Conservation (phyloP, 2,113 vertebrate genomes). For the Glareola pratincola region DNA sequence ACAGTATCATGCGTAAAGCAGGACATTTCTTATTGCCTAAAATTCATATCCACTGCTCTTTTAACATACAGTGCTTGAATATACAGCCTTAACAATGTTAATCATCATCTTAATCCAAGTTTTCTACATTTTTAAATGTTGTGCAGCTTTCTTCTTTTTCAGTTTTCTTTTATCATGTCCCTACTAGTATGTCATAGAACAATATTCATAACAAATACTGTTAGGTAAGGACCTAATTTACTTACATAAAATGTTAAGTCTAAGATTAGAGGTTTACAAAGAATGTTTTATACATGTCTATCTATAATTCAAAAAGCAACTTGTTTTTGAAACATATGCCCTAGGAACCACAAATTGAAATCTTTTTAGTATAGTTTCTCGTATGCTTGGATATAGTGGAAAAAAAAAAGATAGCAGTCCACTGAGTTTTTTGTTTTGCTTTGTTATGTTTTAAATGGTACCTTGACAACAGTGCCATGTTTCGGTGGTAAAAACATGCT, state of each 20-base stretch:
- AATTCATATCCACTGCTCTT: conserved; percentile 79
- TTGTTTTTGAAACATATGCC: conserved; percentile 59
- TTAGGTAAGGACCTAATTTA: conserved; percentile 63
- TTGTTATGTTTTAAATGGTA: conserved; percentile 50
- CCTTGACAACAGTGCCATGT: conserved; percentile 67
- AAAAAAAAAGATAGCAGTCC: conserved; percentile 10
- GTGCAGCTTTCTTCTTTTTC: conserved; percentile 33
- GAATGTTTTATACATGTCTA: conserved; percentile 74
- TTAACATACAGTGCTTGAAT: conserved; percentile 94
- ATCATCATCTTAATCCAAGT: conserved; percentile 71
- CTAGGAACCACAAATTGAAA: conserved; percentile 56
- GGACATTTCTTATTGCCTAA: conserved; percentile 84
- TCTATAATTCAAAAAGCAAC: conserved; percentile 62
- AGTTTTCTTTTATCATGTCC: conserved; percentile 73
- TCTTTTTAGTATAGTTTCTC: conserved; percentile 58
- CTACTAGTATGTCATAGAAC: conserved; percentile 64
- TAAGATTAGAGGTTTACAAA: conserved; percentile 74
- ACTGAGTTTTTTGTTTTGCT: background rate
- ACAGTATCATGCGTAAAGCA: conserved; percentile 75
- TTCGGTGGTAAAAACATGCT: conserved; percentile 54
- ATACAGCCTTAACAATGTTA: conserved; percentile 89
- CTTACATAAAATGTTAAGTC: conserved; percentile 62
- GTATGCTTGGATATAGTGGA: conserved; percentile 54
- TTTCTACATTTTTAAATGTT: conserved; percentile 73
- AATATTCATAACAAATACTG: conserved; percentile 56